These are phyloP conservation scores for Mus pahari DNA, from an alignment of 2,113 vertebrate genomes.

Conservation along the genomic window DNA sequence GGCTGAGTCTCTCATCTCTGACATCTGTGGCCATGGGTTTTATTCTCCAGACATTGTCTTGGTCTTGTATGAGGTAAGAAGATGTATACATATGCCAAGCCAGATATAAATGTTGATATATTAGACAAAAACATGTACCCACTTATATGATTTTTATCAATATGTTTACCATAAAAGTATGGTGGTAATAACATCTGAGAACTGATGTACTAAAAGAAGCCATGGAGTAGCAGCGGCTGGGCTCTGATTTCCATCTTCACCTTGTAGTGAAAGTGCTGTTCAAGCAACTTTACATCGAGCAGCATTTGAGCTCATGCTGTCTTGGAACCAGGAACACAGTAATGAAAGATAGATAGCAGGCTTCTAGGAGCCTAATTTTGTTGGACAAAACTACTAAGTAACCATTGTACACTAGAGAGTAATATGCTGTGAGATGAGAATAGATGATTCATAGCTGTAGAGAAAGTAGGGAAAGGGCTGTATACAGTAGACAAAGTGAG, in stretches of 20 bases:
- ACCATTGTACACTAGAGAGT: not conserved
- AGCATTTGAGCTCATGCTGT: not conserved
- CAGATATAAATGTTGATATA: not conserved
- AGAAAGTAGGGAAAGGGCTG: too few species aligned
- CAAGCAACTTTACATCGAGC: not conserved
- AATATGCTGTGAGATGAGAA: not conserved
- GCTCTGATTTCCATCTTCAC: not conserved
- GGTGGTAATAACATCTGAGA: not conserved
- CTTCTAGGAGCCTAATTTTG: not conserved
- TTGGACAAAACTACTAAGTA: not conserved
- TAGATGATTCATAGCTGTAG: not conserved
- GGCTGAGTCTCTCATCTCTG: not conserved
- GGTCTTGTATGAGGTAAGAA: slow-evolving; percentile 27
- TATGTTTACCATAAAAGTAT: not conserved
- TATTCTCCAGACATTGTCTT: not conserved
- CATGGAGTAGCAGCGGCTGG: not conserved
- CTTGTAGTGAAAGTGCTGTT: not conserved
- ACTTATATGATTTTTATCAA: slow-evolving; percentile 18
- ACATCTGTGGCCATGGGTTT: not conserved
- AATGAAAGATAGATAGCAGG: slow-evolving; percentile 10
- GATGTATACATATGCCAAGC: not conserved
- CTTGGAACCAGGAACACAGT: not conserved
- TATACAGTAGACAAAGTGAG: not conserved
- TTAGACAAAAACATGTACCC: slow-evolving; percentile 24
- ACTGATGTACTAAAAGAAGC: not conserved